phyloP scores from a whole-genome alignment of 1,140 invertebrate species.

The Arion vulgaris region DNA sequence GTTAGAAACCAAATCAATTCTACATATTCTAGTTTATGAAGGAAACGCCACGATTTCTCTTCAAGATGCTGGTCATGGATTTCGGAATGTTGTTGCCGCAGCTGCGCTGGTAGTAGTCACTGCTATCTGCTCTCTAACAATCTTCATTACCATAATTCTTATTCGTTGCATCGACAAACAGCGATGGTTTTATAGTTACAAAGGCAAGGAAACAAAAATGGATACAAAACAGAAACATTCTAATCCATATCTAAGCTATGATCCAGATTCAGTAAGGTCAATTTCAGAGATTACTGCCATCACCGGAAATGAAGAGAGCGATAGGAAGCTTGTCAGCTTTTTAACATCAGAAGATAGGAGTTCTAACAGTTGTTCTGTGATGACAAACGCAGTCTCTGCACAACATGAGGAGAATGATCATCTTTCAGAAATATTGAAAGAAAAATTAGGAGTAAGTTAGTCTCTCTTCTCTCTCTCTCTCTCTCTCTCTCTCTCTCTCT shows the following conservation, averaged over 20 bases:
- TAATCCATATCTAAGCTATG: neutral
- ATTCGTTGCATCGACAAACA: slow-evolving; percentile 52
- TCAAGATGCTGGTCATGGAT: slow-evolving; percentile 28
- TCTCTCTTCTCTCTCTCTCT: no score
- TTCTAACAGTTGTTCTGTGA: neutral
- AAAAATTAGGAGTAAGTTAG: slow-evolving; percentile 27
- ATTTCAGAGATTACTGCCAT: neutral
- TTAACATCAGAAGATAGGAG: slow-evolving; percentile 55
- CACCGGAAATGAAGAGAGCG: slow-evolving; percentile 39
- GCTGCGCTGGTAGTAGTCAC: slow-evolving; percentile 55
- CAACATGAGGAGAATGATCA: slow-evolving; percentile 17
- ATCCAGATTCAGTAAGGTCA: neutral
- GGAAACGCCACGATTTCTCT: slow-evolving; percentile 40
- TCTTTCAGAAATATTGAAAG: slow-evolving; percentile 18
- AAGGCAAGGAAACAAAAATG: slow-evolving; percentile 44
- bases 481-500: no score
- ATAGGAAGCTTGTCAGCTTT: slow-evolving; percentile 63
- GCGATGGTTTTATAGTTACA: slow-evolving; percentile 45
- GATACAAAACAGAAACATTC: slow-evolving; percentile 11
- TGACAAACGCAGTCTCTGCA: slow-evolving; percentile 14
- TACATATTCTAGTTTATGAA: slow-evolving; percentile 47
- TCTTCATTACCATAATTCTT: slow-evolving; percentile 54
- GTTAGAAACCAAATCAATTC: slow-evolving; percentile 65
- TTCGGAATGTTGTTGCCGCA: slow-evolving; percentile 55
- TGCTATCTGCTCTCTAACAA: slow-evolving; percentile 47